Conservation (phyloP, 1,140 invertebrate species). For the Drosophila lacertosa region DNA sequence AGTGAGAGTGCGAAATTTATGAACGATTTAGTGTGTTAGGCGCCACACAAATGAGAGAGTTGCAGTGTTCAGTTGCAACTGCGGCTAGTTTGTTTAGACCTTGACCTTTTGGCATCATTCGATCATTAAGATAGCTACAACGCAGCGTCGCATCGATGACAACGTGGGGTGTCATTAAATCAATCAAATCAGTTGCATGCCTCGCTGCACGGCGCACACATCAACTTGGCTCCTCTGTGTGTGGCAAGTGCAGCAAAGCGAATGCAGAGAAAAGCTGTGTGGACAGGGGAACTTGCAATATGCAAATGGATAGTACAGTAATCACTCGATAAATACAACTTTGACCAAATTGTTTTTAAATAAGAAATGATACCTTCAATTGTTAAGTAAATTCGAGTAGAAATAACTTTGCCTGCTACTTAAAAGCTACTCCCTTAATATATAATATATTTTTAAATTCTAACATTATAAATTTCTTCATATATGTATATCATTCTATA, state of each 20-base stretch:
- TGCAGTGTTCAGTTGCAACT: background rate
- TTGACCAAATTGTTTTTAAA: too few relatives aligned
- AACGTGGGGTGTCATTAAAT: constrained; percentile 42
- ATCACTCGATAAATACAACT: background rate
- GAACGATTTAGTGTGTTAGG: background rate
- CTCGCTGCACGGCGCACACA: constrained; percentile 26
- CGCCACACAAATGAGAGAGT: background rate
- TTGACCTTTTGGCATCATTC: constrained; percentile 53
- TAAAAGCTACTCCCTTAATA: too few relatives aligned
- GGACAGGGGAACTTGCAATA: background rate
- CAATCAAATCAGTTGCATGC: constrained; percentile 63
- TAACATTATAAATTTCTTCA: too few relatives aligned
- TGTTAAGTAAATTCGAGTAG: too few relatives aligned
- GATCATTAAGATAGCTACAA: constrained; percentile 18
- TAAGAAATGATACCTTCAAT: too few relatives aligned
- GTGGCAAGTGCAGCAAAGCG: constrained; percentile 45
- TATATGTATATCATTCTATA: too few relatives aligned
- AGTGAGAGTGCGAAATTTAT: constrained; percentile 2
- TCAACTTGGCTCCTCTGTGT: constrained; percentile 30
- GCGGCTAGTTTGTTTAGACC: constrained; percentile 8
- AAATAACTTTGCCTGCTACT: too few relatives aligned
- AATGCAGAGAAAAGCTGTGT: constrained; percentile 3
- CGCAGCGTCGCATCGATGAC: constrained; percentile 28
- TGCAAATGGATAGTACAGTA: constrained; percentile 27
- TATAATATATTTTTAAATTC: too few relatives aligned